Base-by-base conservation (phyloP, 1,140 invertebrate species). In the Dolichoris vasculosae region DNA sequence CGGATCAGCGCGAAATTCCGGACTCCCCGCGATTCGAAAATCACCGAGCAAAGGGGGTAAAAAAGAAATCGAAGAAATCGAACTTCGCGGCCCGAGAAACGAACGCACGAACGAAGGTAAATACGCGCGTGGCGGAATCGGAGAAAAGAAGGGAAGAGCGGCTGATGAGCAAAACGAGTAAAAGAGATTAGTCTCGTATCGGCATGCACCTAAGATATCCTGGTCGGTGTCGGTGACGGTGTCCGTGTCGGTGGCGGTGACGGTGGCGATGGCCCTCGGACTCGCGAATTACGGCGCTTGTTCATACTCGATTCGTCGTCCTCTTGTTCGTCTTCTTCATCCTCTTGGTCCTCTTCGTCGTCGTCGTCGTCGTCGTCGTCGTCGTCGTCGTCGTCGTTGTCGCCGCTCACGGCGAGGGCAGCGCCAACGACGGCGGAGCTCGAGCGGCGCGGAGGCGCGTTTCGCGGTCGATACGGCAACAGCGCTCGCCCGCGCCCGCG, bases 391-490 rank as follows among this genome's bases (percentile, higher is more conserved):
- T n/a, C 64, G 80, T 83, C n/a, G 3, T 2, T 38, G 79, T 51
- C 48, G 48, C 76, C 11, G 9, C 26, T n/a, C 84, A 87, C 82
- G 82, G 88, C 79, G 81, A 79, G 64, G 79, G 91, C 92, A 92
- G 92, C 91, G 92, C 88, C 86, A 89, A 91, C 90, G 90, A 89
- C 89, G 89, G 73, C 43, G n/a, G n/a, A n/a, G n/a, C n/a, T n/a
- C n/a, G n/a, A n/a, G n/a, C n/a, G n/a, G n/a, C 67, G 71, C 35
- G 32, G 71, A 71, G 69, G 73, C 69, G 84, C 87, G 85, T 81
- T 83, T 43, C n/a, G 73, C 91, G 91, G 91, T 93, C 92, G 92
- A 93, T 93, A 93, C 91, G 92, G 92, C 92, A 92, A 93, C 92
- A 89, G 86, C 90, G 92, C 90, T 89, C 90, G 90, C 90, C 88